These are phyloP conservation scores for Pteruthius melanotis DNA, from an alignment of 2,113 vertebrate genomes.

Conservation along the genomic window DNA sequence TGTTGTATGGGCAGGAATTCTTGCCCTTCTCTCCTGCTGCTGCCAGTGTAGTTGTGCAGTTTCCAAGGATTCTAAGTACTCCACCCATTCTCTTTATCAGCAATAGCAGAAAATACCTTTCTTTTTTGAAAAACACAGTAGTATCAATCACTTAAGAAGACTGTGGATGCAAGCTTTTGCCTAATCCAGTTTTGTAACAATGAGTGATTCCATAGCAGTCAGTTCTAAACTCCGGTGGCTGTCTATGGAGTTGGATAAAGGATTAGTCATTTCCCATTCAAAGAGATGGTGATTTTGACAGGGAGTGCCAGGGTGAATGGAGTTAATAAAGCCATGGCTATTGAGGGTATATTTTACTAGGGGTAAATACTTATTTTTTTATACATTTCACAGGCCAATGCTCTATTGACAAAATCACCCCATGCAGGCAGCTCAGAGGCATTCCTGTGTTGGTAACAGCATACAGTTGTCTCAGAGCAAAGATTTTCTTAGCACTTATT, in stretches of 20 bases:
- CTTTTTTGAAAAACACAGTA: background rate
- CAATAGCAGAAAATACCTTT: background rate
- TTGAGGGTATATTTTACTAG: background rate
- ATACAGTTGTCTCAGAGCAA: background rate
- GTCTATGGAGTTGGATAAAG: background rate
- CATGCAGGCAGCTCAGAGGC: background rate
- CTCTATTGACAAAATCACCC: background rate
- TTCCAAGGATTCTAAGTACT: background rate
- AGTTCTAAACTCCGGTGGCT: background rate
- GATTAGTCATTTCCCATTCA: background rate
- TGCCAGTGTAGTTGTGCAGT: background rate
- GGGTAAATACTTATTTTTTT: background rate
- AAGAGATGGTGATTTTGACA: background rate
- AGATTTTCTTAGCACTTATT: slow-evolving; percentile 23
- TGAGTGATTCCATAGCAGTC: background rate
- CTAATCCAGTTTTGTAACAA: background rate
- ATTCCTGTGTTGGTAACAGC: background rate
- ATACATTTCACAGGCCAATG: background rate
- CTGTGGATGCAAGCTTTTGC: background rate
- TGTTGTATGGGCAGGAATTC: background rate
- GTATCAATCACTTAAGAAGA: background rate
- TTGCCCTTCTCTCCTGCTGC: background rate
- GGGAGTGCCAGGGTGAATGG: background rate
- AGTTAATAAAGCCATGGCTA: background rate
- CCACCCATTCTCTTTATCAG: background rate